These are phyloP conservation scores for Eristalinus aeneus DNA, from an alignment of 2,888 invertebrate species.

Conservation along the genomic window DNA sequence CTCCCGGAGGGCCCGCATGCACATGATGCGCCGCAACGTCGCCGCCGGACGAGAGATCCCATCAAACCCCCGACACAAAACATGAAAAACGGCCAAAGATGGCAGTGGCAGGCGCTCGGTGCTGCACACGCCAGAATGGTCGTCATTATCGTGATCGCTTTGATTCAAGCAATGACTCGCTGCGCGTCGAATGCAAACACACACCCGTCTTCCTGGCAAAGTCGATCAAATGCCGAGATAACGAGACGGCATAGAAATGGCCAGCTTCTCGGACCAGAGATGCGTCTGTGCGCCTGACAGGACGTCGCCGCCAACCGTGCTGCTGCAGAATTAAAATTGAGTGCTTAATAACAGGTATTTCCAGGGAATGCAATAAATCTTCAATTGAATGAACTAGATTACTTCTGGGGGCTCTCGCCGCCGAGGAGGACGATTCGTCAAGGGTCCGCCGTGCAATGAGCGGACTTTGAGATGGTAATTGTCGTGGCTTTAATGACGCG, in stretches of 20 bases:
- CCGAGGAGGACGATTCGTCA: constrained; percentile 21
- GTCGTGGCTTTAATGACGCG: constrained; percentile 57
- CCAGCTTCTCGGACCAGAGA: background rate
- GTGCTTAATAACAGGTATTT: constrained; percentile 69
- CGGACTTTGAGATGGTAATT: constrained; percentile 55
- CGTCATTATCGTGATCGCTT: constrained; percentile 66
- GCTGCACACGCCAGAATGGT: constrained; percentile 21
- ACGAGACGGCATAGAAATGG: constrained; percentile 42
- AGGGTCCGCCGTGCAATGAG: constrained; percentile 13
- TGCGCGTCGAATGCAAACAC: constrained; percentile 42
- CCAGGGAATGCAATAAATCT: constrained; percentile 68
- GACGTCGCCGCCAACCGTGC: constrained; percentile 50
- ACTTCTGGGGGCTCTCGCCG: constrained; percentile 42
- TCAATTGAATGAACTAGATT: constrained; percentile 71
- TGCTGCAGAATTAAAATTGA: constrained; percentile 66
- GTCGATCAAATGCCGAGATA: constrained; percentile 65
- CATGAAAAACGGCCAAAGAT: constrained; percentile 56
- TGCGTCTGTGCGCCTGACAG: constrained; percentile 49
- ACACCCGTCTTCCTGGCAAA: constrained; percentile 33
- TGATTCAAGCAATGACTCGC: constrained; percentile 54
- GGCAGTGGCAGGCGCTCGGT: background rate
- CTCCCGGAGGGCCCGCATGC: constrained; percentile 39
- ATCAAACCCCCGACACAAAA: constrained; percentile 53
- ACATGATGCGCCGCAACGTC: constrained; percentile 17
- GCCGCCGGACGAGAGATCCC: constrained; percentile 14